Base-by-base conservation (phyloP, 2,797 vertebrate genomes). In the Hephaestus fuliginosus region DNA sequence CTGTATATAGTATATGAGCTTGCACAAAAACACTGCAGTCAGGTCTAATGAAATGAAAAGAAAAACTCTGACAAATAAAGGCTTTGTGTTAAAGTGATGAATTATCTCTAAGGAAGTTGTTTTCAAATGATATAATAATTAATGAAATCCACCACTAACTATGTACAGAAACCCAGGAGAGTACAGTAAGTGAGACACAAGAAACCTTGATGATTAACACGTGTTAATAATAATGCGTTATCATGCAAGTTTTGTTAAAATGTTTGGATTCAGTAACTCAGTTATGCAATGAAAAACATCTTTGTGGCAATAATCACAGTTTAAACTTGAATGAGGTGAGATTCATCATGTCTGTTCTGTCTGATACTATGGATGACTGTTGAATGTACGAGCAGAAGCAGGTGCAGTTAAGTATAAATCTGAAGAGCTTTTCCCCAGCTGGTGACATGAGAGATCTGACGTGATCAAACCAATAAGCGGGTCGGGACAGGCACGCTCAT, bases 401-500 rank as follows among this genome's bases (percentile, higher is more conserved):
- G 82, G 51, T 81, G 73, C 75, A 82, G 65, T 49, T 60, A 61
- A 56, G 60, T 61, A n/a, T 14, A 41, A 52, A 70, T 60, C 48
- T 70, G 52, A 78, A 44, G 65, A 69, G 63, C 55, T 67, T 81
- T 82, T 66, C 44, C 36, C 30, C 62, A 86, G 80, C 77, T 78
- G 74, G 68, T 39, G 80, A 74, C 22, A 55, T 55, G 75, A 56
- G 62, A 70, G 60, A 70, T 79, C 70, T 65, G 74, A 87, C 78
- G 83, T 84, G 82, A 86, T 89, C 85, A 76, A 84, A 83, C 74
- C 84, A 80, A 84, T 70, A 78, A 87, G 57, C 82, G 77, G 86
- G 82, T 87, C 74, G 83, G 17, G 46, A 62, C 60, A 58, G 36
- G 18, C 53, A 6, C 70, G 56, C 70, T 76, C 81, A 67, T 88